Conservation (phyloP, 2,797 vertebrate species). For the Pristis pectinata region DNA sequence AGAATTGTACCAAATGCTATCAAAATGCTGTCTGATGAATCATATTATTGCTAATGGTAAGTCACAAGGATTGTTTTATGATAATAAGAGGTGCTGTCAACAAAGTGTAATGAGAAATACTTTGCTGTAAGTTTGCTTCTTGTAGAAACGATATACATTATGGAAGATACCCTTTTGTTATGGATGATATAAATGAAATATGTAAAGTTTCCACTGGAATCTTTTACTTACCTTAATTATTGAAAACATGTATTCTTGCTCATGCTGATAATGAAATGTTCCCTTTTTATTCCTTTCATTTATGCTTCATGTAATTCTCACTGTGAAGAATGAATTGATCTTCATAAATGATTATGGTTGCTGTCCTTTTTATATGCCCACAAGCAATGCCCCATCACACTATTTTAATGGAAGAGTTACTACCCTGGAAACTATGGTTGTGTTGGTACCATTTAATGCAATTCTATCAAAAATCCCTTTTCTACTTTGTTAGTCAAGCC, state of each 20-base stretch:
- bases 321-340: constrained; percentile 21
- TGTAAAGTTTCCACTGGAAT: not conserved
- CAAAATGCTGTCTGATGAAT: not conserved
- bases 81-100: not conserved
- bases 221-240: not conserved
- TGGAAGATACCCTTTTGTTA: not conserved
- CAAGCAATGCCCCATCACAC: constrained; percentile 12
- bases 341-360: not conserved
- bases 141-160: not conserved
- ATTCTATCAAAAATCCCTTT: not conserved
- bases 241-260: constrained; percentile 13
- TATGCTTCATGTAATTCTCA: not conserved
- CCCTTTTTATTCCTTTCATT: not conserved
- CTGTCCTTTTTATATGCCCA: not conserved
- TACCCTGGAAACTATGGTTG: not conserved
- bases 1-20: not conserved
- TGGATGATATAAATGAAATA: not conserved
- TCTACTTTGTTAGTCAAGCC: not conserved
- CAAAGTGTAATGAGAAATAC: not conserved
- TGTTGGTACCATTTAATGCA: constrained; percentile 6
- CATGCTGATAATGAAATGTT: constrained; percentile 4
- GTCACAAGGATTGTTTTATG: not conserved
- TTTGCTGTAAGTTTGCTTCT: not conserved
- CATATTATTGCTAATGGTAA: not conserved
- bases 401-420: constrained; percentile 1